Base-by-base conservation (phyloP, 2,113 vertebrate genomes). In the Melanerpes formicivorus region DNA sequence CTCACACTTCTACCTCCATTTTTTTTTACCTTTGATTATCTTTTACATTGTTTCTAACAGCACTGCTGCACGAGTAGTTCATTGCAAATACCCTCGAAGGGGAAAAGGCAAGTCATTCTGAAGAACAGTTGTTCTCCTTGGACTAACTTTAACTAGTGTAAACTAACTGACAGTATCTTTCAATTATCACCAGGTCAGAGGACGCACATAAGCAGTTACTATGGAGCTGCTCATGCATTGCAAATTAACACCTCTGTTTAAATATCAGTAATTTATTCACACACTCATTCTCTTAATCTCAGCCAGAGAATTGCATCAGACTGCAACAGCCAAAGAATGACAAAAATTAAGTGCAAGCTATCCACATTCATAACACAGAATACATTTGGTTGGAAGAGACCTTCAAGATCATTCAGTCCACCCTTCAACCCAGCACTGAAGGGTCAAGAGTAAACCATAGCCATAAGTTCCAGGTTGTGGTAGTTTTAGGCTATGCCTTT, bases 181-280 rank as follows among this genome's bases (percentile, higher is more conserved):
- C 64, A 70, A 80, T 74, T 70, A 52, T 80, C 87, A 95, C n/a
- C 52, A 74, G 90, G 94, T 95, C 91, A 89, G 89, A 89, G 64
- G 59, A 87, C 6, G 59, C 67, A 87, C 32, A 82, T 46, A 76
- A 80, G 75, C 60, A 85, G 91, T 91, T 95, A 92, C 87, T 77
- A 70, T 70, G 72, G 81, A 91, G 67, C 72, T 82, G 75, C 52
- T 91, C 79, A 95, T 79, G 72, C 91, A 96, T 42, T 93, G 81
- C 81, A 95, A 93, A 95, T 93, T 73, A 89, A 92, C 81, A 93
- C 87, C 94, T 92, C 93, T 87, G 87, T 90, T 93, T 93, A 95
- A 95, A 89, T 89, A 96, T 73, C 75, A 85, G 75, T 92, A 92
- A 95, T 95, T 95, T 95, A 96, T 95, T 93, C 95, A 92, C 69